These are phyloP conservation scores for Vanessa cardui DNA, from an alignment of 2,888 invertebrate species.

Conservation along the genomic window DNA sequence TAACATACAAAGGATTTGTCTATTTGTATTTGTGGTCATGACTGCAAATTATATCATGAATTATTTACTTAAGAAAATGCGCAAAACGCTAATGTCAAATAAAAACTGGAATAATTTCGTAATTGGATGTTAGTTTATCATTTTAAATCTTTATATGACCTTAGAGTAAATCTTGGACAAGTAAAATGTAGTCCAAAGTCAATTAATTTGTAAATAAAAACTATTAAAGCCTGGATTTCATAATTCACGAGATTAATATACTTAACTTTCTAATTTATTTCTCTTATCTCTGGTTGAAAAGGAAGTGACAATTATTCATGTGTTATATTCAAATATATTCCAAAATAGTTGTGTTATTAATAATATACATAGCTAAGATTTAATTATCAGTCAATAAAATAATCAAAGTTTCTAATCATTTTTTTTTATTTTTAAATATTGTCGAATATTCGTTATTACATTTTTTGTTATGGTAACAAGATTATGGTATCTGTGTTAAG, in stretches of 20 bases:
- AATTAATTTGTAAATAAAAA: conserved; percentile 29
- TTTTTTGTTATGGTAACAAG: too few relatives aligned
- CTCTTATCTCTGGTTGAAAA: conserved; percentile 20
- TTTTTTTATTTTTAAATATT: background rate
- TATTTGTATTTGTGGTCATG: too few relatives aligned
- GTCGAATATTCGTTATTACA: background rate
- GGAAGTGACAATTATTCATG: conserved; percentile 13
- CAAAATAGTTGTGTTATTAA: background rate
- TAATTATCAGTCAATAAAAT: background rate
- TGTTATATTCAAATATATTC: conserved; percentile 13
- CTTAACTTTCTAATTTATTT: conserved; percentile 28
- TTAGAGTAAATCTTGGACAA: conserved; percentile 16
- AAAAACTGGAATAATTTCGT: conserved; percentile 20
- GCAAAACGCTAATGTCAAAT: conserved; percentile 16
- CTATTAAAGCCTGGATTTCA: conserved; percentile 21
- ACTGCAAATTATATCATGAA: background rate
- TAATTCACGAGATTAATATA: conserved; percentile 10
- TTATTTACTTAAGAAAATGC: conserved; percentile 8
- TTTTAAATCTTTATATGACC: conserved; percentile 20
- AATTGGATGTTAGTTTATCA: conserved; percentile 26
- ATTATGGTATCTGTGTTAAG: too few relatives aligned
- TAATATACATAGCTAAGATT: conserved; percentile 1
- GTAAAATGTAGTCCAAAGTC: conserved; percentile 15
- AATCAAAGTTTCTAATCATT: too few relatives aligned
- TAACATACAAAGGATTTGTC: too few relatives aligned